Conservation (phyloP, 2,113 vertebrate species). For the Trichomycterus rosablanca region DNA sequence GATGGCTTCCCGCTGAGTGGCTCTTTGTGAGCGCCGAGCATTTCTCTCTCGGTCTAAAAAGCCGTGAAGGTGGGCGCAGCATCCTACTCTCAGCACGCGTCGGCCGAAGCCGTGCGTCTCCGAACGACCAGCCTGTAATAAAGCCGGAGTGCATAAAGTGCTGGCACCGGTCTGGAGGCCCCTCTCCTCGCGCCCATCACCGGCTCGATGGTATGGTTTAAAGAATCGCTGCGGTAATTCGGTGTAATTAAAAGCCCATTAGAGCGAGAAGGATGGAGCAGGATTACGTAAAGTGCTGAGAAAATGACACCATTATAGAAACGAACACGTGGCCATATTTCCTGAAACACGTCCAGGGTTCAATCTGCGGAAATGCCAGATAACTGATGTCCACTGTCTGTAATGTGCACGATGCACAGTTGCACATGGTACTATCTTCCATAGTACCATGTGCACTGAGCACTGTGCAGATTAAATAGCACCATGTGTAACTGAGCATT, state of each 20-base stretch:
- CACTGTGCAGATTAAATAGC: too few relatives aligned
- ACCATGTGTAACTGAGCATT: too few relatives aligned
- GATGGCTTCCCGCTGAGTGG: constrained; percentile 7
- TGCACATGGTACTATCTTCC: too few relatives aligned
- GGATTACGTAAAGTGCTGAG: not conserved
- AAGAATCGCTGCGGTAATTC: constrained; percentile 18
- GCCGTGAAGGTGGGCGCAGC: not conserved
- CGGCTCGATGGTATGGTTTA: constrained; percentile 15
- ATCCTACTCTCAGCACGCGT: not conserved
- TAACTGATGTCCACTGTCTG: too few relatives aligned
- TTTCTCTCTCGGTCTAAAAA: not conserved
- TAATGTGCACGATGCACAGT: too few relatives aligned
- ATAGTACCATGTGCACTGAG: too few relatives aligned
- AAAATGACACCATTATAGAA: constrained; percentile 8
- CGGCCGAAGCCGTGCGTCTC: not conserved
- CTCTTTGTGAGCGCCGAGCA: constrained; percentile 9
- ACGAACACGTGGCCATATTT: not conserved
- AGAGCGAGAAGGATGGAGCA: constrained; percentile 18
- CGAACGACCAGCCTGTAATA: not conserved
- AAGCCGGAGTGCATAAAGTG: constrained; percentile 1
- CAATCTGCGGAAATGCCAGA: too few relatives aligned
- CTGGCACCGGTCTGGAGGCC: not conserved
- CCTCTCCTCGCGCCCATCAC: not conserved
- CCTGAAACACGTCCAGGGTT: not conserved
- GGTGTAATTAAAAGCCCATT: constrained; percentile 37